Conservation (phyloP, 2,113 vertebrate genomes). For the Lepus timidus region DNA sequence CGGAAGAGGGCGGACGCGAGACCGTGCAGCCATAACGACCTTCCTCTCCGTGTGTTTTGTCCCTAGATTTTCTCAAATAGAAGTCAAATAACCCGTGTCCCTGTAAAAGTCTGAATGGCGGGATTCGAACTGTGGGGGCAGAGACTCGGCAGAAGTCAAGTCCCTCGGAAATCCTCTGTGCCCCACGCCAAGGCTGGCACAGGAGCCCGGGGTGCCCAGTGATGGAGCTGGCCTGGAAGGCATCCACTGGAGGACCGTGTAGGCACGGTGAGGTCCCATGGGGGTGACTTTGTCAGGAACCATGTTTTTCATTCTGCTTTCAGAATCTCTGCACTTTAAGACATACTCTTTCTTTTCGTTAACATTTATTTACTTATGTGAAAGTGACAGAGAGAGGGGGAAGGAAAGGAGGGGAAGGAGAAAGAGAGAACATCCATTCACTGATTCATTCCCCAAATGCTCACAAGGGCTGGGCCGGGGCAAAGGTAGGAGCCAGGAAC, state of each 20-base stretch:
- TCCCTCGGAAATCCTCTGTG: neutral
- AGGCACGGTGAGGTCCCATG: rapidly evolving
- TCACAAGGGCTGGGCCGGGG: too few species aligned
- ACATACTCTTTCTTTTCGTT: too few species aligned
- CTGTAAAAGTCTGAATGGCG: neutral
- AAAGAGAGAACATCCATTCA: too few species aligned
- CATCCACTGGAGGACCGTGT: too few species aligned
- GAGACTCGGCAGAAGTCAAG: neutral
- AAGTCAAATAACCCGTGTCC: neutral
- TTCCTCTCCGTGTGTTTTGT: neutral
- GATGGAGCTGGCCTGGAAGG: too few species aligned
- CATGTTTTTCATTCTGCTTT: neutral
- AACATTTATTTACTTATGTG: too few species aligned
- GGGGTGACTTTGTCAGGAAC: neutral
- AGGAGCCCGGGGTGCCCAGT: too few species aligned
- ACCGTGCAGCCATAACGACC: neutral
- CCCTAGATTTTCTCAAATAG: neutral
- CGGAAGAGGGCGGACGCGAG: neutral
- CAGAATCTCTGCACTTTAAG: neutral
- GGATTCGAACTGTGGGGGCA: neutral
- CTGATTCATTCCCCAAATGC: too few species aligned
- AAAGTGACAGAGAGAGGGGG: too few species aligned
- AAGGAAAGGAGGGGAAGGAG: too few species aligned
- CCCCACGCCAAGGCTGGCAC: too few species aligned
- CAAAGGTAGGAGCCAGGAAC: too few species aligned